Percentiles rank a stretch among this genome's conserved stretches.
Evolutionary conservation across 2,888 invertebrate genomes (phyloP).

Genomic region (Pyralis farinalis): DNA sequence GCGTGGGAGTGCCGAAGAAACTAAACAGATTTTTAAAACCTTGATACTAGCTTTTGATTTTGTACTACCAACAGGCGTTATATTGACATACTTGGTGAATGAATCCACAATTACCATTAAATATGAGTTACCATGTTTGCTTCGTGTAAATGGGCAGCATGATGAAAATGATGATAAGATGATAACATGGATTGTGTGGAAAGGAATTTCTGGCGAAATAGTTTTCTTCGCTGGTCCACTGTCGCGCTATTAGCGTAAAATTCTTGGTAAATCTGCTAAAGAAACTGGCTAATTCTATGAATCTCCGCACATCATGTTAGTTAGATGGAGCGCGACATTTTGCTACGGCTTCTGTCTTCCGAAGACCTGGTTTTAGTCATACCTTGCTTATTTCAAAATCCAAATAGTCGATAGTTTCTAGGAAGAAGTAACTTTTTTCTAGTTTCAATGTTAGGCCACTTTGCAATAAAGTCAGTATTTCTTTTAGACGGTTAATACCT

Average conservation of each 20-base stretch:
- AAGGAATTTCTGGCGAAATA: constrained; percentile 18
- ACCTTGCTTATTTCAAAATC: constrained; percentile 8
- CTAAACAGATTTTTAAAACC: constrained; percentile 18
- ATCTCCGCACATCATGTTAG: background rate
- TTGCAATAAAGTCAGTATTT: constrained; percentile 3
- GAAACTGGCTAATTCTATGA: constrained; percentile 3
- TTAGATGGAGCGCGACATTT: constrained; percentile 8
- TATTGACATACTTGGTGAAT: constrained; percentile 11
- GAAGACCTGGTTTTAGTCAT: constrained; percentile 9
- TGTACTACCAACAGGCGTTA: constrained; percentile 18
- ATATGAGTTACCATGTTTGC: constrained; percentile 18
- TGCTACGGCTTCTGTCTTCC: constrained; percentile 8
- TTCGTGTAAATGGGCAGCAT: constrained; percentile 17
- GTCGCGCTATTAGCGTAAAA: constrained; percentile 9
- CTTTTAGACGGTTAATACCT: constrained; percentile 7
- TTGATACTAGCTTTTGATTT: constrained; percentile 17
- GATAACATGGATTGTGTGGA: constrained; percentile 22
- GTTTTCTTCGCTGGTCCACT: constrained; percentile 13
- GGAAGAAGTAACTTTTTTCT: constrained; percentile 13
- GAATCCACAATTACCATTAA: constrained; percentile 18
- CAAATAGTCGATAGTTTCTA: constrained; percentile 9
- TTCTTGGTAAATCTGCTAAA: constrained; percentile 7
- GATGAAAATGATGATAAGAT: too few relatives aligned
- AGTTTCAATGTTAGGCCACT: constrained; percentile 7
- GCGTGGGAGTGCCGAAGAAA: constrained; percentile 17